Percentiles rank a stretch among this genome's conserved stretches.
Evolutionary conservation across 2,113 vertebrate species (phyloP).

Genomic region (Mormoops blainvillei): DNA sequence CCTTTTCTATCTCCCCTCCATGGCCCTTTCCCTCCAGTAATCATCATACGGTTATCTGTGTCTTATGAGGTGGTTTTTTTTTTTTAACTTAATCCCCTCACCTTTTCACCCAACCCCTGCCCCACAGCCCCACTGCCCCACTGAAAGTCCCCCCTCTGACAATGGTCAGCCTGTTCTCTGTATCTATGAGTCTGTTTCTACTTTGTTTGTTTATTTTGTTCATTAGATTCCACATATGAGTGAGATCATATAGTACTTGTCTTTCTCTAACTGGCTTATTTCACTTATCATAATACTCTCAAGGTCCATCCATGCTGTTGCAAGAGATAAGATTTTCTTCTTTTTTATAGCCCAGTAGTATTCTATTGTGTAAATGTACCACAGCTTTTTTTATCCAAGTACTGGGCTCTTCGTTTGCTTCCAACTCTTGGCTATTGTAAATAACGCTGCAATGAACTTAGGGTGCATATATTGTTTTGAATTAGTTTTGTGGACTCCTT

Average conservation of each 20-base stretch:
- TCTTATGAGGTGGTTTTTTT: background rate
- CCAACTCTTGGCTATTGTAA: too few species aligned
- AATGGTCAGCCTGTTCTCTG: background rate
- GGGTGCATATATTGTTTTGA: too few species aligned
- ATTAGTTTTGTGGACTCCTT: too few species aligned
- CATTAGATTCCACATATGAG: background rate
- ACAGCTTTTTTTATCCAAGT: too few species aligned
- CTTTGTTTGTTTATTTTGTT: background rate
- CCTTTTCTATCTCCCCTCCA: background rate
- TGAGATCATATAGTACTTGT: background rate
- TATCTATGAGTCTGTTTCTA: background rate
- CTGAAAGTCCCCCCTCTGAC: background rate
- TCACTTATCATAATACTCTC: too few species aligned
- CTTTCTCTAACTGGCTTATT: background rate
- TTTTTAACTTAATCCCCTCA: background rate
- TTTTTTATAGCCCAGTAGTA: too few species aligned
- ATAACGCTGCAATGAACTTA: too few species aligned
- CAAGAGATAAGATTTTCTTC: too few species aligned
- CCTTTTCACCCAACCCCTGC: background rate
- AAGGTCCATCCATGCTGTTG: too few species aligned
- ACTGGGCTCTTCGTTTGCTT: too few species aligned
- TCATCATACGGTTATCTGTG: background rate
- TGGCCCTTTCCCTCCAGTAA: background rate
- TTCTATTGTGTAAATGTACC: too few species aligned
- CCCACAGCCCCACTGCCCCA: too few species aligned